A percentile compares a stretch with the other conserved stretches of the same genome.
These are phyloP conservation scores for Chloroceryle amazona DNA, from an alignment of 2,797 vertebrate species.

Conservation along the genomic window DNA sequence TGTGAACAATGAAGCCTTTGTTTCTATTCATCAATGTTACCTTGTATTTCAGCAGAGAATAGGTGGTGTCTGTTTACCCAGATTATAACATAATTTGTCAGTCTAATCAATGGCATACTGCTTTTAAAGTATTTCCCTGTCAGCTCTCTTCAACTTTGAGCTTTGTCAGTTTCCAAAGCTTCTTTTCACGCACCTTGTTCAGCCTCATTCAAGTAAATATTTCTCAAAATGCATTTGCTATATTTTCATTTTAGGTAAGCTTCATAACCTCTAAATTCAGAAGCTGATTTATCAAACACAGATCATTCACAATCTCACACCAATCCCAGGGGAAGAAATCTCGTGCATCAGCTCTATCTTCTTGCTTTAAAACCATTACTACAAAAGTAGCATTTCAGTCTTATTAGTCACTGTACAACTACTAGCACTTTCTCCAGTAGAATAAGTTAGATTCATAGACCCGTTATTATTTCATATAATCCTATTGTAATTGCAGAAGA, in stretches of 20 bases:
- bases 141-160: background rate
- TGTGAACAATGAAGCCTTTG: background rate
- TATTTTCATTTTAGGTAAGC: background rate
- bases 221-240: background rate
- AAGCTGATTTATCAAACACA: background rate
- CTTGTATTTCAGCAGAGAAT: background rate
- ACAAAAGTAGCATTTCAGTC: background rate
- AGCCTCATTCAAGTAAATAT: background rate
- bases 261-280: background rate
- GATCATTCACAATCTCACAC: background rate
- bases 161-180: background rate
- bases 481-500: background rate
- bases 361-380: background rate
- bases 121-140: background rate
- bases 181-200: background rate
- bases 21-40: background rate
- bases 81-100: background rate
- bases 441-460: background rate
- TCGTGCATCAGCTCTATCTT: background rate
- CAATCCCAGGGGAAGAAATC: background rate
- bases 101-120: background rate
- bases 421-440: background rate
- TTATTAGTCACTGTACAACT: background rate
- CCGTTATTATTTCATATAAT: background rate
- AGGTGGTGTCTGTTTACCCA: slow-evolving; percentile 8